Conservation (phyloP, 2,888 invertebrate species). For the Eristalis arbustorum region DNA sequence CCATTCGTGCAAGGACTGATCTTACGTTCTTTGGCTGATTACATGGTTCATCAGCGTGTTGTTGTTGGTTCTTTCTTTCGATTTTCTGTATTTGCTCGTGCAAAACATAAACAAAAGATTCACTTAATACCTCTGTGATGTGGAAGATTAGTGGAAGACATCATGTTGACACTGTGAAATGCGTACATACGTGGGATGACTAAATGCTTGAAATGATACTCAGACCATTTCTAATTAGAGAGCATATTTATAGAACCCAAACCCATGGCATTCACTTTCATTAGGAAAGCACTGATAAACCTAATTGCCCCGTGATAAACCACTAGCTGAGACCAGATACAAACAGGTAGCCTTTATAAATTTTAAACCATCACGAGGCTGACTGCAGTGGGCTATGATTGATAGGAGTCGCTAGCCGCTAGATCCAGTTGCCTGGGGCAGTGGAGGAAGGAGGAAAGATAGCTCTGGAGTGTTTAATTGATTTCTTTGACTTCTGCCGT, state of each 20-base stretch:
- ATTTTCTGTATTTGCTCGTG: slow-evolving; percentile 8
- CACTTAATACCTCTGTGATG: neutral
- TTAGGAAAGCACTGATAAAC: slow-evolving; percentile 15
- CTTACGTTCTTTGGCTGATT: neutral
- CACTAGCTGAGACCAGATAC: neutral
- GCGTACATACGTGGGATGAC: neutral
- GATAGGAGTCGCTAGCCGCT: neutral
- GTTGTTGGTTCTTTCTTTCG: neutral
- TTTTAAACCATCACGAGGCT: neutral
- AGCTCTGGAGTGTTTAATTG: neutral
- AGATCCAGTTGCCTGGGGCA: neutral
- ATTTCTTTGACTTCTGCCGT: neutral
- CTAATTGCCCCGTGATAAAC: slow-evolving; percentile 30
- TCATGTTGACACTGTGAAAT: neutral
- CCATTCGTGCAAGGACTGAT: neutral
- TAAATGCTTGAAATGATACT: neutral
- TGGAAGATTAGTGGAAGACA: neutral
- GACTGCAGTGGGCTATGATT: neutral
- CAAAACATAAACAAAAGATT: slow-evolving; percentile 41
- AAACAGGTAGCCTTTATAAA: neutral
- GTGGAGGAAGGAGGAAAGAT: neutral
- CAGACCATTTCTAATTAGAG: neutral
- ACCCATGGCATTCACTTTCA: neutral
- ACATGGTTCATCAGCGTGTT: neutral
- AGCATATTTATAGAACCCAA: neutral